These are phyloP conservation scores for Pimpla rufipes DNA, from an alignment of 2,888 invertebrate species.

Conservation along the genomic window DNA sequence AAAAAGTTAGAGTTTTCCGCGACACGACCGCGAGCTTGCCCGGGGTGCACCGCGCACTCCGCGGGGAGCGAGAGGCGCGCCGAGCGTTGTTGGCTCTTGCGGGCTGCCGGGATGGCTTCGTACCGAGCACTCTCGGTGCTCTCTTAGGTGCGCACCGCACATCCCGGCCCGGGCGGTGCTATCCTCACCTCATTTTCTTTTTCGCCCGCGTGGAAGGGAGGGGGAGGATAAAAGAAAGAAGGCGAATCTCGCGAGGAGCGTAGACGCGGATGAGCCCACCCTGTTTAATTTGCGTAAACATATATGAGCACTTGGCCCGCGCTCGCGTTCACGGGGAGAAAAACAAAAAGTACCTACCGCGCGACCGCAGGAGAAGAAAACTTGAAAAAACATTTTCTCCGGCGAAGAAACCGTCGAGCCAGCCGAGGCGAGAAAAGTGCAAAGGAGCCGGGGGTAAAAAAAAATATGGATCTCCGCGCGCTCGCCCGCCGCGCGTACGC, in stretches of 20 bases:
- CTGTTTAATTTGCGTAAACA: conserved; percentile 68
- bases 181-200: conserved; percentile 54
- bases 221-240: conserved; percentile 23
- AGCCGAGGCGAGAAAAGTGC: conserved; percentile 41
- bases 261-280: conserved; percentile 26
- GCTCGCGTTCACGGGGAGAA: conserved; percentile 11
- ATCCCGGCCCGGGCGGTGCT: conserved; percentile 10
- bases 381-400: conserved; percentile 40
- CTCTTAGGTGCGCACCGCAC: conserved; percentile 29
- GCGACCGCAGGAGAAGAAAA: conserved; percentile 51
- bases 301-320: conserved; percentile 53
- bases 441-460: conserved; percentile 36
- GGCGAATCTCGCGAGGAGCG: conserved; percentile 20
- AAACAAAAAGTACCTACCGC: conserved; percentile 18
- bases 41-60: not conserved
- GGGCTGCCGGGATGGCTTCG: conserved; percentile 2
- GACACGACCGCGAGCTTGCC: conserved; percentile 54
- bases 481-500: conserved; percentile 23
- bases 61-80: conserved; percentile 43
- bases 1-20: conserved; percentile 64
- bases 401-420: conserved; percentile 31
- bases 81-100: conserved; percentile 8
- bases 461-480: conserved; percentile 28
- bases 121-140: conserved; percentile 18
- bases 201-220: conserved; percentile 29